Conservation (phyloP, 2,888 invertebrate genomes). For the Ecliptopera silaceata region DNA sequence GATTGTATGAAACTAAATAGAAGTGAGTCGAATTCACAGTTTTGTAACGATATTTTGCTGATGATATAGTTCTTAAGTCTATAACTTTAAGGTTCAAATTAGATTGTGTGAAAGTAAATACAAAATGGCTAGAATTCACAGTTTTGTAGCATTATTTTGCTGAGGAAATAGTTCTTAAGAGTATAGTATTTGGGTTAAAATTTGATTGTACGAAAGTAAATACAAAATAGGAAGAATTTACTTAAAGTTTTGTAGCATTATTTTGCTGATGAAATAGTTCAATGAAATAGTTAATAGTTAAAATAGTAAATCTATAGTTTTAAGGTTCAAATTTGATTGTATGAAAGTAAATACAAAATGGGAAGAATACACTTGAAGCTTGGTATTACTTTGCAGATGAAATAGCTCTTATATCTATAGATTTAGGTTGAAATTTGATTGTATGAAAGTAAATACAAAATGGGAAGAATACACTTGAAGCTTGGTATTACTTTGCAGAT, state of each 20-base stretch:
- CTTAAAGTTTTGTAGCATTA: no score
- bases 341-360: no score
- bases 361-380: no score
- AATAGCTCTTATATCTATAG: conserved; percentile 1
- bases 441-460: conserved; percentile 6
- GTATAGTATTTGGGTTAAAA: conserved; percentile 18
- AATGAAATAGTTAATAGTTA: no score
- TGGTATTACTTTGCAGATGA: conserved; percentile 1
- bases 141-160: no score
- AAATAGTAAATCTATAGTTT: neutral
- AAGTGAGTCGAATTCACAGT: no score
- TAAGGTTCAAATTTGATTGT: conserved; percentile 30
- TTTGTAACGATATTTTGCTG: no score
- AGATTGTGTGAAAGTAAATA: conserved; percentile 11
- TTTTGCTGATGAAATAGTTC: conserved; percentile 21
- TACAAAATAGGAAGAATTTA: no score
- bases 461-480: no score
- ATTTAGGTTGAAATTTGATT: conserved; percentile 28
- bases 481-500: no score
- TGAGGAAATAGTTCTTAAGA: conserved; percentile 4
- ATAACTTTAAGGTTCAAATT: conserved; percentile 24
- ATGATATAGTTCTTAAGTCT: conserved; percentile 5
- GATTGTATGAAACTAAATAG: conserved; percentile 10
- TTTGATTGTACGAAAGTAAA: conserved; percentile 13
- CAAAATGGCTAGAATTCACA: no score